phyloP scores from a whole-genome alignment of 2,888 invertebrate genomes.

The Tiliacea aurago region DNA sequence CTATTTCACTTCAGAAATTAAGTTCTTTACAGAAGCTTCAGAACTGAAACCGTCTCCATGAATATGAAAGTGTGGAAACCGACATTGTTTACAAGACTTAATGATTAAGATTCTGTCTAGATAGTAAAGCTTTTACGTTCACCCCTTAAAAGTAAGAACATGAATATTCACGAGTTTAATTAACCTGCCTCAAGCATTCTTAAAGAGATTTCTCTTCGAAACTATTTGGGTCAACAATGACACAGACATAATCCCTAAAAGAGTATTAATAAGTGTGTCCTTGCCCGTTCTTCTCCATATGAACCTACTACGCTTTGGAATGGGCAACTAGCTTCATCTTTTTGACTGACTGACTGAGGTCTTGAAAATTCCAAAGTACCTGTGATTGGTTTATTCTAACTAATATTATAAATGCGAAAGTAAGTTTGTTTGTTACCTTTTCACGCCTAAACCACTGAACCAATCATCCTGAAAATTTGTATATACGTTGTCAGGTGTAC shows the following conservation, averaged over 20 bases:
- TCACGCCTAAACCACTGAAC: too few species aligned
- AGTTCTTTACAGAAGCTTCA: not conserved
- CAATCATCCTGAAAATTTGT: too few species aligned
- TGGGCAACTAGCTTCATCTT: too few species aligned
- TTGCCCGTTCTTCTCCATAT: too few species aligned
- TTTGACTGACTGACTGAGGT: too few species aligned
- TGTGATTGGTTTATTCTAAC: too few species aligned
- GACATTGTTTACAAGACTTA: slow-evolving; percentile 42
- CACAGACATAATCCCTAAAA: slow-evolving; percentile 48
- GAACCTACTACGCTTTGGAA: too few species aligned
- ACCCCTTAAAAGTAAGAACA: slow-evolving; percentile 62
- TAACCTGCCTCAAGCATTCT: slow-evolving; percentile 52
- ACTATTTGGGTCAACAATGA: slow-evolving; percentile 56
- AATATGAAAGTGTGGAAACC: slow-evolving; percentile 34
- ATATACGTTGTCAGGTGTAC: too few species aligned
- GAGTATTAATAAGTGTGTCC: slow-evolving; percentile 40
- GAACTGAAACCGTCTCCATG: slow-evolving; percentile 1
- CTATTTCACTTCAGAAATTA: not conserved
- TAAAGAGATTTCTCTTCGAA: slow-evolving; percentile 56
- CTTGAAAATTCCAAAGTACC: too few species aligned
- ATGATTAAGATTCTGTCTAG: slow-evolving; percentile 54
- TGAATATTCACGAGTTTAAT: slow-evolving; percentile 65
- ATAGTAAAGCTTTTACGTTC: slow-evolving; percentile 55
- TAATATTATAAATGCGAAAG: too few species aligned
- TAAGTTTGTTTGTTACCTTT: too few species aligned